Percentiles rank a stretch among this genome's conserved stretches.
Conservation (phyloP, 2,888 invertebrate genomes). For the Erebia epiphron region DNA sequence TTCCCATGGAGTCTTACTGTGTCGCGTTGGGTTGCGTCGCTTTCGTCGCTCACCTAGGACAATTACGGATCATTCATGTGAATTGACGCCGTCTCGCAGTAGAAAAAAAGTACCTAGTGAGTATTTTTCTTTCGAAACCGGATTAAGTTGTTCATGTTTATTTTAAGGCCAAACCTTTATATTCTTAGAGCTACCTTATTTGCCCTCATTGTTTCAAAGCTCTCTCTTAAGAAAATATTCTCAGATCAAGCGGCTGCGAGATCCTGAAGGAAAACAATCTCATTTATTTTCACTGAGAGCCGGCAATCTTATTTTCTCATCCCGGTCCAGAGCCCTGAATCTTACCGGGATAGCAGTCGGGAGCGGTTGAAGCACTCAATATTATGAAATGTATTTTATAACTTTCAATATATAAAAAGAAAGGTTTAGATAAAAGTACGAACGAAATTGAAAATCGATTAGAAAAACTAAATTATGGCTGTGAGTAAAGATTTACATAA, state of each 20-base stretch:
- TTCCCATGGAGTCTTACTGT: no score
- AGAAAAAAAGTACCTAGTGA: background rate
- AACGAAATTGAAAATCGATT: no score
- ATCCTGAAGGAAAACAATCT: conserved; percentile 5
- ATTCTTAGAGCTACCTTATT: no score
- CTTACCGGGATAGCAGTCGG: background rate
- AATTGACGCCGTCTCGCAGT: no score
- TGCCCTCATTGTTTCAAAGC: background rate
- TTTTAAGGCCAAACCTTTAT: background rate
- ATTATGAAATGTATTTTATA: background rate
- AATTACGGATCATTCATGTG: no score
- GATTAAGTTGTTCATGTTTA: background rate
- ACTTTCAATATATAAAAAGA: background rate
- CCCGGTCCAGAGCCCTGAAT: background rate
- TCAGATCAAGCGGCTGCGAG: background rate
- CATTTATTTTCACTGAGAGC: background rate
- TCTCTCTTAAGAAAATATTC: background rate
- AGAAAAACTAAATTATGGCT: no score
- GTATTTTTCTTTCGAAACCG: background rate
- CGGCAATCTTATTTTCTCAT: background rate
- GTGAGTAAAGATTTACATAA: no score
- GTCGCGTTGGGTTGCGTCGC: no score
- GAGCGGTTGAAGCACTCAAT: background rate
- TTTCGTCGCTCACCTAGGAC: no score
- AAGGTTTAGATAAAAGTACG: no score